A percentile compares a stretch with the other conserved stretches of the same genome.
These are phyloP conservation scores for Philaenus spumarius DNA, from an alignment of 1,140 invertebrate genomes.

Conservation along the genomic window DNA sequence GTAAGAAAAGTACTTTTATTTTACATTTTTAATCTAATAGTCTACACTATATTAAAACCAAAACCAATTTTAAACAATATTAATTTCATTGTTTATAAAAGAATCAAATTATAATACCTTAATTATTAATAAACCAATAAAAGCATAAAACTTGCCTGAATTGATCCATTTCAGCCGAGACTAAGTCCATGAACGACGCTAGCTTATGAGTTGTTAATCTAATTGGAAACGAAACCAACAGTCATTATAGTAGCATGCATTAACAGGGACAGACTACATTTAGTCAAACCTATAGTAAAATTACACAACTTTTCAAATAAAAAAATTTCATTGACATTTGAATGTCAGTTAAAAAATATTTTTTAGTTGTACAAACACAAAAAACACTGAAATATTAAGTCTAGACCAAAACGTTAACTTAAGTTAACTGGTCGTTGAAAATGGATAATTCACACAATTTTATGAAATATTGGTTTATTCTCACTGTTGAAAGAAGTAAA, in stretches of 20 bases:
- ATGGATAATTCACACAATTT: background rate
- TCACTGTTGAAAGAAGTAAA: too few relatives aligned
- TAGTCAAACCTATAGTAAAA: background rate
- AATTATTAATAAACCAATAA: slow-evolving; percentile 1
- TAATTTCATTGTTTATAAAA: background rate
- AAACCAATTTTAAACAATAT: too few relatives aligned
- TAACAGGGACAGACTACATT: slow-evolving; percentile 11
- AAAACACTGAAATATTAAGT: too few relatives aligned
- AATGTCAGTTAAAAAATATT: too few relatives aligned
- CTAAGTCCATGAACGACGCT: slow-evolving; percentile 31
- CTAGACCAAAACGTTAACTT: background rate
- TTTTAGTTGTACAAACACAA: too few relatives aligned
- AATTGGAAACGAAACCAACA: slow-evolving; percentile 21
- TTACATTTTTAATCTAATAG: too few relatives aligned
- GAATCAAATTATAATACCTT: background rate
- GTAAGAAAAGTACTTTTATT: too few relatives aligned
- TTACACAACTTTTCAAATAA: background rate
- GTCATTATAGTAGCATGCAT: slow-evolving; percentile 4
- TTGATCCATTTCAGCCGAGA: slow-evolving; percentile 29
- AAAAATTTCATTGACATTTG: too few relatives aligned
- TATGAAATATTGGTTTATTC: background rate
- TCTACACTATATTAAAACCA: too few relatives aligned
- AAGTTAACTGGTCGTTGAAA: background rate
- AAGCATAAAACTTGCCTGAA: slow-evolving; percentile 28
- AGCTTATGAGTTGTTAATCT: slow-evolving; percentile 32